Evolutionary conservation across 2,888 invertebrate species (phyloP), one percentile per base, ranked within the genome.

Genomic region (Amblyjoppa fuscipennis): DNA sequence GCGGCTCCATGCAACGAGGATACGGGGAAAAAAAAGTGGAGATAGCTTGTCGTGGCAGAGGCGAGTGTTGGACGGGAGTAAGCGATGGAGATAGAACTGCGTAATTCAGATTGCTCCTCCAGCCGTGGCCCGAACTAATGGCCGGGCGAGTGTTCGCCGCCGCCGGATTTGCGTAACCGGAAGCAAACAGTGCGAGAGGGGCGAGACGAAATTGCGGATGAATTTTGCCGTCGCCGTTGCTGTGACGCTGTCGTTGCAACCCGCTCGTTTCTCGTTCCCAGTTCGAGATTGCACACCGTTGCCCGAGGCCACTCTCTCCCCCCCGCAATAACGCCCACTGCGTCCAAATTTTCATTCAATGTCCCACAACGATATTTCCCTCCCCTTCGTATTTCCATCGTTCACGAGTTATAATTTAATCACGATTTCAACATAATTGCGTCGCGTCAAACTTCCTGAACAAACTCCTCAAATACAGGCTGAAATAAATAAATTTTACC

Each of bases 101-200:
- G 78, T 83, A 83, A 83, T 83, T 83, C 78, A 83, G 83, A 83
- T 83, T 78, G 73, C 83, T 74, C 69, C 51, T 25, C 68, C 78
- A 74, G 73, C 51, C 68, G 61, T 13, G 51, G 70, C 76, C 59
- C 51, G 70, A 61, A 76, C 51, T 61, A 70, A 77, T 68, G 77
- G 76, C 77, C 74, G 59, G 68, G 77, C 64, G 68, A 83, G 73
- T 66, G 56, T 68, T 83, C 64, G 71, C 61, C 25, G 76, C 71
- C 25, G 66, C 68, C 70, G 51, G 41, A 70, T 79, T 70, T 70
- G 71, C 79, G 70, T 51, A 79, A 79, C 61, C 74, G 61, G 74
- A 74, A 74, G 74, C 61, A 61, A 74, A 73, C 59, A 45, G 59
- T 25, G 73, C n/a, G 73, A 11, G 41, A 31, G 70, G 13, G 41